phyloP scores from a whole-genome alignment of 2,113 vertebrate species.

The Sminthopsis crassicaudata region DNA sequence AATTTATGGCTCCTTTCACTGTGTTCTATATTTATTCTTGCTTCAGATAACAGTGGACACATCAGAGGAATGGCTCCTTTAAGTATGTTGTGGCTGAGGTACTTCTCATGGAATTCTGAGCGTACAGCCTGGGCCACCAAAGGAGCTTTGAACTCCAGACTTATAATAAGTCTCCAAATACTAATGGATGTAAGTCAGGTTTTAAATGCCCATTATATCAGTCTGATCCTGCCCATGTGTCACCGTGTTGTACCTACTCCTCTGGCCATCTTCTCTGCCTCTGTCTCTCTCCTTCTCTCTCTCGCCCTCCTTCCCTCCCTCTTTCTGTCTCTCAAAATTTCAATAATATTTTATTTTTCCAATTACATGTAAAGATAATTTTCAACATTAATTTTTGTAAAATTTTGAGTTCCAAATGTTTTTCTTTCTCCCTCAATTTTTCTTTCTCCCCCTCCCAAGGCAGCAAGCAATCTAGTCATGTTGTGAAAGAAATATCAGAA shows the following conservation, averaged over 20 bases:
- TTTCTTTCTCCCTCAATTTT: no score
- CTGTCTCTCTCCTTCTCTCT: no score
- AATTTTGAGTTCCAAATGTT: no score
- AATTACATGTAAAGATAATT: no score
- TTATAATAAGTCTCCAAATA: background rate
- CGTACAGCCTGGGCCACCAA: background rate
- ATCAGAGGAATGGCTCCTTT: no score
- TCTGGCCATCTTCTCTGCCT: background rate
- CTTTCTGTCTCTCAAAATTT: no score
- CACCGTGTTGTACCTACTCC: background rate
- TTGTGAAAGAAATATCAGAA: no score
- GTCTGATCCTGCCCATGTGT: background rate
- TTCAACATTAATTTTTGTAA: no score
- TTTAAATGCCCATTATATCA: background rate
- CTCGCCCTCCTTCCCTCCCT: no score
- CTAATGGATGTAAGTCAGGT: background rate
- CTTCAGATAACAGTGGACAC: background rate
- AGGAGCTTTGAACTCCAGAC: background rate
- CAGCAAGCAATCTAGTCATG: no score
- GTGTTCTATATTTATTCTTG: background rate
- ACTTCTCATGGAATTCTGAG: background rate
- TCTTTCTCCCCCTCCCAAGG: no score
- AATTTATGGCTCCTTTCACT: background rate
- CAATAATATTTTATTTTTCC: no score
- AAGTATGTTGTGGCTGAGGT: background rate